A percentile compares a stretch with the other conserved stretches of the same genome.
Evolutionary conservation across 2,888 invertebrate species (phyloP).

Genomic region (Eilema sororculum): DNA sequence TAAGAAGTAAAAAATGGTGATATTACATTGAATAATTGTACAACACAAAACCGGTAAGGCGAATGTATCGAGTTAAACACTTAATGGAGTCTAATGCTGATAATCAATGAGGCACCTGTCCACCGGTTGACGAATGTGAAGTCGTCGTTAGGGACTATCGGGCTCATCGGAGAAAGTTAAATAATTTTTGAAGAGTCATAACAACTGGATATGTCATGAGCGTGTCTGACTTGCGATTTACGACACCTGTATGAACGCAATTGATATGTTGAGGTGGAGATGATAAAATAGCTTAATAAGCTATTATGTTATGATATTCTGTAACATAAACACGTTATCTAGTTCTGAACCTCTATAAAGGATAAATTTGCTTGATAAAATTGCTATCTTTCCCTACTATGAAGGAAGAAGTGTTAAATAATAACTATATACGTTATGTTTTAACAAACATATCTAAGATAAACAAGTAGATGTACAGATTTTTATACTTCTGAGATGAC

Average conservation of each 20-base stretch:
- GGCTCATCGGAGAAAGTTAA: slow-evolving; percentile 82
- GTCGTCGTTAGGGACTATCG: slow-evolving; percentile 67
- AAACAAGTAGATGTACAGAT: too few species aligned
- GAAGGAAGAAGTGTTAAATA: not conserved
- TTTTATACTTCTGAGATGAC: too few species aligned
- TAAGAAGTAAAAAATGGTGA: slow-evolving; percentile 60
- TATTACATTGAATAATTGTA: slow-evolving; percentile 72
- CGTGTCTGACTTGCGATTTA: slow-evolving; percentile 21
- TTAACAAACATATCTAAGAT: too few species aligned
- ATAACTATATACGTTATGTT: not conserved
- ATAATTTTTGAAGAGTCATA: slow-evolving; percentile 50
- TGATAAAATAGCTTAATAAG: slow-evolving; percentile 18
- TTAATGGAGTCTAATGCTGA: slow-evolving; percentile 78
- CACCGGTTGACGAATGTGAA: slow-evolving; percentile 76
- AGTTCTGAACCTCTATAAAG: too few species aligned
- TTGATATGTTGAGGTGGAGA: slow-evolving; percentile 22
- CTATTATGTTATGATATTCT: too few species aligned
- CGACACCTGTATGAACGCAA: slow-evolving; percentile 8
- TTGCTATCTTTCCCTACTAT: not conserved
- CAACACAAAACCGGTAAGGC: slow-evolving; percentile 68
- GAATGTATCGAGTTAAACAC: slow-evolving; percentile 81
- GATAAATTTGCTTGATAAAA: not conserved
- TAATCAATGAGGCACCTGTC: slow-evolving; percentile 80
- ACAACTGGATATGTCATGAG: slow-evolving; percentile 49
- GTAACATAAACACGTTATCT: too few species aligned